Evolutionary conservation across 2,113 vertebrate species (phyloP).

Genomic region (Mohoua ochrocephala): DNA sequence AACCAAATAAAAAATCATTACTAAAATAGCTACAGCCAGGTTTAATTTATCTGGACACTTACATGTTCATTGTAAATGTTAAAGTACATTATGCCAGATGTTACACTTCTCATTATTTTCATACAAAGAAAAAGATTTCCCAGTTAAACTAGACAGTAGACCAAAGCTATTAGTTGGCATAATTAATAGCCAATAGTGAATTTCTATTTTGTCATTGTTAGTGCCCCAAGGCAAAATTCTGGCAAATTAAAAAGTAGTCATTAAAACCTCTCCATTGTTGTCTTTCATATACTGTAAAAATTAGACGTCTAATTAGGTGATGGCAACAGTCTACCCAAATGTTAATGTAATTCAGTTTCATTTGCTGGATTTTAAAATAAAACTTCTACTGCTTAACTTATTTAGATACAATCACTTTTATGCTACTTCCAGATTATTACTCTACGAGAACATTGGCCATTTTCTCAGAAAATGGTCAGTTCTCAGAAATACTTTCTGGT

Average conservation of each 20-base stretch:
- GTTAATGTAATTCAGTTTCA: neutral
- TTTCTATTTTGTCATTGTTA: neutral
- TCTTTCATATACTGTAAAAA: neutral
- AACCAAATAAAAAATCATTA: neutral
- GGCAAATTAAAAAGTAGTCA: neutral
- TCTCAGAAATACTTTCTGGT: neutral
- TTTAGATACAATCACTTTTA: neutral
- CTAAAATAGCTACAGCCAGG: neutral
- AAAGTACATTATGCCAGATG: neutral
- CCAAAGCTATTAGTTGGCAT: neutral
- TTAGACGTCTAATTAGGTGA: neutral
- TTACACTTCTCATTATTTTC: neutral
- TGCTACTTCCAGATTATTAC: neutral
- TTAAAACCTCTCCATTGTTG: neutral
- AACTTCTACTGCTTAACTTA: neutral
- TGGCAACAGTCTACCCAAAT: neutral
- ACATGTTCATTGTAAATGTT: neutral
- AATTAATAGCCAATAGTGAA: neutral
- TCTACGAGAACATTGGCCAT: neutral
- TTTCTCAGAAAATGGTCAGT: too few species aligned
- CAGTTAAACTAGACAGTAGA: neutral
- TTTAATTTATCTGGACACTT: neutral
- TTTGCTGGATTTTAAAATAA: neutral
- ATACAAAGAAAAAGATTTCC: neutral
- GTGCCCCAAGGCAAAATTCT: neutral